Percentiles rank a stretch among this genome's conserved stretches.
Evolutionary conservation across 2,797 vertebrate genomes (phyloP).

Genomic region (Chlorospingus flavigularis): DNA sequence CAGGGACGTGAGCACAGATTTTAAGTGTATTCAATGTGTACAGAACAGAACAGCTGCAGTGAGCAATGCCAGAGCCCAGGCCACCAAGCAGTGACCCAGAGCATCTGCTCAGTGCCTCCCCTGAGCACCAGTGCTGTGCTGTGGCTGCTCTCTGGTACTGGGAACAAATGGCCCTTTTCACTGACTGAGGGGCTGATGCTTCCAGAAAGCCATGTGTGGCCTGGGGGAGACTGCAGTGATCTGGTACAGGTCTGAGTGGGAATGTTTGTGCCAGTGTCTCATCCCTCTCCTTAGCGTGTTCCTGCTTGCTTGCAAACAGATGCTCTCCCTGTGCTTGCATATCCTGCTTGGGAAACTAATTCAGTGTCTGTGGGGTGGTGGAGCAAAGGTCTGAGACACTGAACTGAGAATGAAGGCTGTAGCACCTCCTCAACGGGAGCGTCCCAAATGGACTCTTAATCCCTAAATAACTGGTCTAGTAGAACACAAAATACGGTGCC

Average conservation of each 20-base stretch:
- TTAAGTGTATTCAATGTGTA: background rate
- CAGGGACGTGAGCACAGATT: background rate
- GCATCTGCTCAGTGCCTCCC: background rate
- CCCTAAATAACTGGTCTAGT: background rate
- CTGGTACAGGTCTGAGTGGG: background rate
- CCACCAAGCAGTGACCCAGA: background rate
- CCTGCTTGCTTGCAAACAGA: background rate
- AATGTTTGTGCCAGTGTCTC: background rate
- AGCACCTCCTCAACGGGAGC: background rate
- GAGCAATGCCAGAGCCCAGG: background rate
- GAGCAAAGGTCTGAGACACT: background rate
- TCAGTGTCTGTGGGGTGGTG: background rate
- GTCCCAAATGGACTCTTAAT: background rate
- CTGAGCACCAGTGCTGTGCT: background rate
- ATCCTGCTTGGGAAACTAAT: background rate
- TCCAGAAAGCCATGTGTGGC: background rate
- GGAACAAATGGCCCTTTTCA: background rate
- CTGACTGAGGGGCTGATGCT: background rate
- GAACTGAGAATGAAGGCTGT: background rate
- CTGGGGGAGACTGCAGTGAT: background rate
- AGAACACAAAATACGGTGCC: background rate
- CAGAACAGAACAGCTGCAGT: background rate
- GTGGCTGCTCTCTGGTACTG: background rate
- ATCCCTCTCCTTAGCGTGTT: background rate
- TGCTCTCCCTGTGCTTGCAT: background rate